Conservation (phyloP, 2,113 vertebrate genomes). For the Salvelinus namaycush region DNA sequence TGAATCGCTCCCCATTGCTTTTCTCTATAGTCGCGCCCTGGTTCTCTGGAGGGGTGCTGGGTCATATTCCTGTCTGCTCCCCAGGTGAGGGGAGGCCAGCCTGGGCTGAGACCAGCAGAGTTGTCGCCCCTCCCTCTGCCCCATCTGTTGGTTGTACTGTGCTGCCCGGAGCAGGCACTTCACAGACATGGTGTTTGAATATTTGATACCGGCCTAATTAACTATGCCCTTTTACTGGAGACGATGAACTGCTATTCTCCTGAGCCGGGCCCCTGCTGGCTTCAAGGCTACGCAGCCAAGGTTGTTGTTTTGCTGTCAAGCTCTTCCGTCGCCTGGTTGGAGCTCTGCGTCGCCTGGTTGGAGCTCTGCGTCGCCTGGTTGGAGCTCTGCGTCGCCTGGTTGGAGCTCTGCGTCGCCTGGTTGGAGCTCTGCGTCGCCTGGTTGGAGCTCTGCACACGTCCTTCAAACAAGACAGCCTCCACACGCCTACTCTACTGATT, state of each 20-base stretch:
- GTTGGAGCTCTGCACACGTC: not conserved
- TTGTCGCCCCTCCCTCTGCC: not conserved
- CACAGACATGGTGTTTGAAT: conserved; percentile 29
- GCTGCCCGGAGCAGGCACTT: conserved; percentile 17
- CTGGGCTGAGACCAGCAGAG: conserved; percentile 3
- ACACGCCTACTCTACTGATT: too few species aligned
- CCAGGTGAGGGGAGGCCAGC: not conserved
- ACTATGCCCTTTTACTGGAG: conserved; percentile 39
- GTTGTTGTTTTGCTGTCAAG: not conserved
- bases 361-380: too few species aligned
- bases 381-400: too few species aligned
- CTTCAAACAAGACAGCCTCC: too few species aligned
- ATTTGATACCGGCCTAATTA: conserved; percentile 41
- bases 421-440: not conserved
- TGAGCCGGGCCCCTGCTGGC: not conserved
- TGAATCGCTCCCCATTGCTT: not conserved
- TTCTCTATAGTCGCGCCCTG: not conserved
- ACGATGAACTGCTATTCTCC: conserved; percentile 1
- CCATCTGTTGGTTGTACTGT: not conserved
- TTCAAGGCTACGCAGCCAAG: not conserved
- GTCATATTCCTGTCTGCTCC: not conserved
- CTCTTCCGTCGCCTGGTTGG: not conserved
- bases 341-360: too few species aligned
- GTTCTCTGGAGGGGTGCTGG: not conserved
- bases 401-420: too few species aligned